Percentiles rank a stretch among this genome's conserved stretches.
Evolutionary conservation across 2,797 vertebrate species (phyloP).

Genomic region (Labroides dimidiatus): DNA sequence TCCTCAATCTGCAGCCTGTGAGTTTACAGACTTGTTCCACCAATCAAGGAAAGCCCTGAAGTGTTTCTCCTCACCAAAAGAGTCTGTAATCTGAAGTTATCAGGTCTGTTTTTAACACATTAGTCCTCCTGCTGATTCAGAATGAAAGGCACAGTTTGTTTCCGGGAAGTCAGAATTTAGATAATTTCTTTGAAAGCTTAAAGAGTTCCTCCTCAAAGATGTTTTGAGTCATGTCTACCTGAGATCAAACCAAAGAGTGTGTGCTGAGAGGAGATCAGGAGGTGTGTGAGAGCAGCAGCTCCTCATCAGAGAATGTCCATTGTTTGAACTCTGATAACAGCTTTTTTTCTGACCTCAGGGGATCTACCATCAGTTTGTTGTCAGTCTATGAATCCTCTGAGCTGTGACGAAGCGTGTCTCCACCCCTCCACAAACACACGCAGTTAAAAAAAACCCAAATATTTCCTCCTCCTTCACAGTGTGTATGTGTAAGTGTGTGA

Average conservation of each 20-base stretch:
- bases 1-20: too few species aligned
- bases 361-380: not conserved
- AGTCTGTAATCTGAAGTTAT: not conserved
- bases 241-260: too few species aligned
- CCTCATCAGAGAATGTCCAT: not conserved
- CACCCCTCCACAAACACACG: constrained; percentile 28
- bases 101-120: not conserved
- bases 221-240: constrained; percentile 26
- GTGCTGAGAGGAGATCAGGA: too few species aligned
- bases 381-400: not conserved
- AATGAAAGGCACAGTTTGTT: constrained; percentile 15
- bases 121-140: not conserved
- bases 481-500: not conserved
- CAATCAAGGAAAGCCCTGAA: not conserved
- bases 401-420: constrained; percentile 16
- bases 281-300: too few species aligned
- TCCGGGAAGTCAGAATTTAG: not conserved
- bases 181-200: constrained; percentile 55
- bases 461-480: constrained; percentile 29
- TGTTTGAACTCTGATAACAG: not conserved
- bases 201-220: not conserved
- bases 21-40: not conserved
- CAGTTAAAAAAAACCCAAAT: not conserved
- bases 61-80: too few species aligned
- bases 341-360: not conserved